Evolutionary conservation across 2,888 invertebrate genomes (phyloP), one percentile per base, ranked within the genome.

Genomic region (Hirtodrosophila alboralis): DNA sequence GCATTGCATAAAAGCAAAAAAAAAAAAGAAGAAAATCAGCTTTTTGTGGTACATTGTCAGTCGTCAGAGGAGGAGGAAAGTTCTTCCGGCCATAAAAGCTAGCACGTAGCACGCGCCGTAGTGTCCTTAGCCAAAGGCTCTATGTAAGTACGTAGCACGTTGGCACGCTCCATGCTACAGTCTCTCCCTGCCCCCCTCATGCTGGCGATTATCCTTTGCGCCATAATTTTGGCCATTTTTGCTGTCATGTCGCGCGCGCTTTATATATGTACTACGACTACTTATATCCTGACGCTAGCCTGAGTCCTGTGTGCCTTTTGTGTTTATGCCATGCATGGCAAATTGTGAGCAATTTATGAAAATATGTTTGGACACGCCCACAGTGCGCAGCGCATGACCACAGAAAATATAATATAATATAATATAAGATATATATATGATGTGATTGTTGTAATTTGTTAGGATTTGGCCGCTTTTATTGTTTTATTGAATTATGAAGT

Each of bases 401-500:
- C 28, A n/a, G n/a, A n/a, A n/a, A n/a, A n/a, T n/a, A n/a, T n/a
- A n/a, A n/a, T n/a, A n/a, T n/a, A n/a, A 44, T 28, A 18, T 38
- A 23, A 21, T 38, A 54, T 52, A 54, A 49, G 54, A 64, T 56
- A 44, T 33, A 33, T 36, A 34, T 75, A 66, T 76, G 76, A 84
- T 85, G 84, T 78, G 84, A 86, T 84, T 86, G 75, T 72, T 70
- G 69, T 75, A 74, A 79, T 81, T 81, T 77, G 71, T 87, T 68
- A 66, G 79, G 77, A 86, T 83, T 85, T 73, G 36, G 65, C 54
- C n/a, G n/a, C 45, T 58, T 86, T 87, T 84, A 87, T 88, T 87
- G 81, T 88, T 88, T 88, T 86, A 87, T 87, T 88, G 87, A 87
- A 88, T 87, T 88, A 88, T 88, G 87, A 81, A 87, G 85, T 87